Percentiles rank a stretch among this genome's conserved stretches.
phyloP scores from a whole-genome alignment of 2,888 invertebrate genomes.

The Rugalucina vietnamica region DNA sequence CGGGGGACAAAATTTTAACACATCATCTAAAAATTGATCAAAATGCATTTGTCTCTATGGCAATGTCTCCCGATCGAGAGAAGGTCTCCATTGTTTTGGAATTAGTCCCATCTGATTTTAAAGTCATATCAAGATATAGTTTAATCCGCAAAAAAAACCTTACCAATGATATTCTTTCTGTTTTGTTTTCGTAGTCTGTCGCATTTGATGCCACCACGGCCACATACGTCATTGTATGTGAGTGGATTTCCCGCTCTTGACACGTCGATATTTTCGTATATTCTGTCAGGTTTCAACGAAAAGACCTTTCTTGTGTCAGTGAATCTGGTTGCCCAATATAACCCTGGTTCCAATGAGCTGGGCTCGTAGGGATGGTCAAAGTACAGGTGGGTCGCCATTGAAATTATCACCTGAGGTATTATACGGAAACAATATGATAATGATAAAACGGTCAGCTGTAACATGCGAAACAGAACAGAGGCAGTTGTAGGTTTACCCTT shows the following conservation, averaged over 20 bases:
- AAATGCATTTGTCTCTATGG: no score
- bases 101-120: no score
- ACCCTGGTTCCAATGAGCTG: constrained; percentile 77
- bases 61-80: no score
- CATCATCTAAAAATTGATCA: no score
- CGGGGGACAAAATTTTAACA: no score
- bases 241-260: constrained; percentile 72
- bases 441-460: no score
- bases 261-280: constrained; percentile 71
- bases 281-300: constrained; percentile 71
- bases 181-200: constrained; percentile 65
- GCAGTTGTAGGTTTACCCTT: no score
- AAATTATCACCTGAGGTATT: constrained; percentile 77
- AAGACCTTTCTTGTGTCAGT: constrained; percentile 76
- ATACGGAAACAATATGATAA: no score
- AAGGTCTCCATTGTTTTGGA: no score
- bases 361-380: constrained; percentile 80
- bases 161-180: constrained; percentile 78
- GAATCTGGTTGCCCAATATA: constrained; percentile 80
- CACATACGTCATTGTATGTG: constrained; percentile 70
- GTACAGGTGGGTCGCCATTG: constrained; percentile 76
- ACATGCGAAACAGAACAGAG: no score
- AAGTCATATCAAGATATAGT: no score
- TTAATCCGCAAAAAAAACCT: not conserved
- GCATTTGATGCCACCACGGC: constrained; percentile 64